Evolutionary conservation across 1,140 invertebrate species (phyloP), one percentile per base, ranked within the genome.

Genomic region (Tigriopus japonicus): DNA sequence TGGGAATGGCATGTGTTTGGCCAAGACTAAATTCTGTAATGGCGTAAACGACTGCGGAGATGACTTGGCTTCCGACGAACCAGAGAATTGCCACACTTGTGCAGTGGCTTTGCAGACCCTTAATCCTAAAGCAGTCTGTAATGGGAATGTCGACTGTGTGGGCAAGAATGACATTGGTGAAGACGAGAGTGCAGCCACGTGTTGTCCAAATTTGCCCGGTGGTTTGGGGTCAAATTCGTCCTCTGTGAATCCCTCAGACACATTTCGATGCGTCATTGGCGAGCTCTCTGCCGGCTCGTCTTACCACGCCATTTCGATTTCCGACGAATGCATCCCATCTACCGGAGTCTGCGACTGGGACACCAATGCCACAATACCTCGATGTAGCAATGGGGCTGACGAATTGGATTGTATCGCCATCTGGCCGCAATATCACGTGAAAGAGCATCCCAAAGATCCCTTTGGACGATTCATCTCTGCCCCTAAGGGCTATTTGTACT

Each of bases 41-140:
- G 55, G 55, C 5, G 7, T 58, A 7, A 41, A 58, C 42, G 55
- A 58, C 6, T 58, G 55, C 55, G 55, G 55, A 6, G 55, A 58
- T 42, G 21, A 49, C 21, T 17, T 6, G n/a, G 14, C 52, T 6
- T 54, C 52, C n/a, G 55, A 58, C 17, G 55, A 58, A n/a, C 55
- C 55, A 1, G 15, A 13, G 12, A 41, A 41, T 14, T 58, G 55
- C 28, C 17, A 41, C 10, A 41, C 2, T 19, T 58, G 55, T 23
- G 1, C 40, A 6, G 17, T 40, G 23, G 41, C 24, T 23, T 40
- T 58, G 15, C 1, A n/a, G 24, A 42, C 55, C 17, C 9, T 58
- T 3, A 58, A 43, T 9, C 24, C 24, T 14, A 41, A 40, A 17
- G 12, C 41, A 1, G 10, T 58, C 42, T 58, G 55, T 42, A 41